Percentiles rank a stretch among this genome's conserved stretches.
Conservation (phyloP, 2,888 invertebrate species). For the Bibio marci region DNA sequence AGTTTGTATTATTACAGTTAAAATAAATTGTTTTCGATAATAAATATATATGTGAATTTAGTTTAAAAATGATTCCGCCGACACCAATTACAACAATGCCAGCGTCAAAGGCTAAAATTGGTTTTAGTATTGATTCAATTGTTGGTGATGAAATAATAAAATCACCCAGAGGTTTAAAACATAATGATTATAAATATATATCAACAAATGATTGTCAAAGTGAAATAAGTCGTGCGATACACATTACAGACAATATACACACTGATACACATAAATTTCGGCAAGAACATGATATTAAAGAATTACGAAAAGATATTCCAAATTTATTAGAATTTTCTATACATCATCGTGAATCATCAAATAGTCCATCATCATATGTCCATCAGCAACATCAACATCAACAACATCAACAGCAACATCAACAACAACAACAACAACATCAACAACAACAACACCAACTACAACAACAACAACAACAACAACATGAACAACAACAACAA, state of each 20-base stretch:
- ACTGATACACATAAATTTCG: constrained; percentile 2
- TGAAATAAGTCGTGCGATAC: constrained; percentile 4
- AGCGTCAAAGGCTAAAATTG: constrained; percentile 65
- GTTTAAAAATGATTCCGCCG: constrained; percentile 69
- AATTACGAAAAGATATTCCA: neutral
- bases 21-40: no score
- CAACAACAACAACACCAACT: constrained; percentile 14
- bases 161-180: constrained; percentile 3
- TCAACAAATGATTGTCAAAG: constrained; percentile 2
- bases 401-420: constrained; percentile 16
- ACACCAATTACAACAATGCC: constrained; percentile 71
- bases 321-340: constrained; percentile 3
- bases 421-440: constrained; percentile 15
- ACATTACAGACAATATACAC: neutral
- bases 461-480: constrained; percentile 15
- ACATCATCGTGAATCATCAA: constrained; percentile 4
- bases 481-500: constrained; percentile 20
- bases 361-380: constrained; percentile 2
- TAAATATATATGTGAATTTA: no score
- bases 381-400: constrained; percentile 18
- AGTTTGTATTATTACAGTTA: no score
- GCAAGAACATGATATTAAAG: neutral
- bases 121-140: constrained; percentile 77
- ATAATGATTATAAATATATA: constrained; percentile 4
- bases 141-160: constrained; percentile 39